A percentile compares a stretch with the other conserved stretches of the same genome.
Conservation (phyloP, 1,140 invertebrate genomes). For the Eufriesea mexicana region DNA sequence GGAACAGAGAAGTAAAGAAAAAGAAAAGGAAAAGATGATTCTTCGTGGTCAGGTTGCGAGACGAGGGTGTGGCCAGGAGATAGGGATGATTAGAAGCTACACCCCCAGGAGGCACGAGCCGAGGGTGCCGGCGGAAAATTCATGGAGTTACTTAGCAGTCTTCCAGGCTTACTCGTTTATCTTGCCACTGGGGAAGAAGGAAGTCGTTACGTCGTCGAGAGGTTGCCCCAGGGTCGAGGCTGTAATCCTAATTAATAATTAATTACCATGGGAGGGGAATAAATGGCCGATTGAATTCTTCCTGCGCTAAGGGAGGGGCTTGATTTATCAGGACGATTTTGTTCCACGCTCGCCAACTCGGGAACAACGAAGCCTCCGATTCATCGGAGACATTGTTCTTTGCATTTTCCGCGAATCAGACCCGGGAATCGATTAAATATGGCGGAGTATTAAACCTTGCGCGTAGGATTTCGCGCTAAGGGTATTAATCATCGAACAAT, state of each 20-base stretch:
- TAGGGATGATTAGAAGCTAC: constrained; percentile 78
- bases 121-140: constrained; percentile 78
- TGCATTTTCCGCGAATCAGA: neutral
- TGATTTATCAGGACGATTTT: constrained; percentile 62
- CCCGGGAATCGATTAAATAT: constrained; percentile 1
- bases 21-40: neutral
- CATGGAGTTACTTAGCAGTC: constrained; percentile 78
- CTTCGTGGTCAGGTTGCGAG: constrained; percentile 51
- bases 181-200: constrained; percentile 62
- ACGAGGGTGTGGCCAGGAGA: constrained; percentile 75
- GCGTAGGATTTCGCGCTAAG: neutral
- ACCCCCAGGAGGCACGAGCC: constrained; percentile 70
- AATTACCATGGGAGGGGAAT: constrained; percentile 63
- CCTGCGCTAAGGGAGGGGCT: constrained; percentile 52
- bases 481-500: neutral
- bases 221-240: constrained; percentile 54
- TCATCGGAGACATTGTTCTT: constrained; percentile 12
- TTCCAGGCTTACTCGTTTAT: constrained; percentile 74
- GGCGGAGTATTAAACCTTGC: neutral
- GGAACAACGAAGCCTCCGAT: constrained; percentile 22
- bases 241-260: constrained; percentile 72
- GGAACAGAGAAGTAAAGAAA: neutral
- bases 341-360: constrained; percentile 3
- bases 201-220: constrained; percentile 68
- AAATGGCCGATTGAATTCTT: constrained; percentile 69